Evolutionary conservation across 2,113 vertebrate species (phyloP).

Genomic region (Ceuthmochares aereus): DNA sequence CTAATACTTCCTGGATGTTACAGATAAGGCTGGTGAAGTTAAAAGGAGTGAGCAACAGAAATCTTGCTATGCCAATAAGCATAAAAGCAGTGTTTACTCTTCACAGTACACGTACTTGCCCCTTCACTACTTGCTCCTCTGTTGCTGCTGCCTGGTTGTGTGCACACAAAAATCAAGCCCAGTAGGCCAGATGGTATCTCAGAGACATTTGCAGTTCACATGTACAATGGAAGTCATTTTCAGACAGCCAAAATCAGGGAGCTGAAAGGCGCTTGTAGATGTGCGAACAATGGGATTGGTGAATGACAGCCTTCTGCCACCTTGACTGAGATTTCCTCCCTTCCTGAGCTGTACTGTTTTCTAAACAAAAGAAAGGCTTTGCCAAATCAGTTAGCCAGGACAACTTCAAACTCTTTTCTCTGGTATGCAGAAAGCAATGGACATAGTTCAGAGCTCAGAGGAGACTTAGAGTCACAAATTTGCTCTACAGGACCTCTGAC

Average conservation of each 20-base stretch:
- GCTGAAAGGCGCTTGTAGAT: not conserved
- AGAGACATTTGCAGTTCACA: not conserved
- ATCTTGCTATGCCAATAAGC: not conserved
- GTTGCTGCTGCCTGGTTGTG: not conserved
- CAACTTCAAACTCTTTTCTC: not conserved
- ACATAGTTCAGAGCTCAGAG: not conserved
- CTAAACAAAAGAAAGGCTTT: not conserved
- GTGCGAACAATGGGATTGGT: not conserved
- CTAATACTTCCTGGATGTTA: not conserved
- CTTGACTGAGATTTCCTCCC: not conserved
- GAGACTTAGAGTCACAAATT: not conserved
- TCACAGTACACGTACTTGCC: not conserved
- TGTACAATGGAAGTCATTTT: not conserved
- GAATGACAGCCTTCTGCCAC: not conserved
- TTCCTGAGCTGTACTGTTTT: not conserved
- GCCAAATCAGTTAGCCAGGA: not conserved
- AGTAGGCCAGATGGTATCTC: not conserved
- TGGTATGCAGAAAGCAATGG: not conserved
- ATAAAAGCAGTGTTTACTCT: not conserved
- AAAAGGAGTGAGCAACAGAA: not conserved
- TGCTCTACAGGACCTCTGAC: not conserved
- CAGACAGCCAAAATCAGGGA: not conserved
- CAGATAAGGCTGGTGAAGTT: not conserved
- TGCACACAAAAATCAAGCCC: not conserved
- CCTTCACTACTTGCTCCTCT: not conserved